phyloP scores from a whole-genome alignment of 2,113 vertebrate genomes.

The Elanus axillaris region DNA sequence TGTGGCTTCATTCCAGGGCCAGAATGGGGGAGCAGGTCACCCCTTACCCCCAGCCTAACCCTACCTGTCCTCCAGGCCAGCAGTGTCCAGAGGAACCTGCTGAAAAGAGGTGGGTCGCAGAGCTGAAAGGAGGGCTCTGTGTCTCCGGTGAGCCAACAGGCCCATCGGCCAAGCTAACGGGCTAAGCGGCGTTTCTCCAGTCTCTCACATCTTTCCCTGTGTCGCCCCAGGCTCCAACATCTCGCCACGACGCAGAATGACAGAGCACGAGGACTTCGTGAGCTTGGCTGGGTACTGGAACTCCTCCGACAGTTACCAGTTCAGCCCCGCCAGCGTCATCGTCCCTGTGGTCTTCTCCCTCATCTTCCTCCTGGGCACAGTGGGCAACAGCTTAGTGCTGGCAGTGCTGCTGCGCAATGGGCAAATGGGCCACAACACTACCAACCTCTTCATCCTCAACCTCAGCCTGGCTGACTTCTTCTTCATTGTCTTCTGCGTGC shows the following conservation, averaged over 20 bases:
- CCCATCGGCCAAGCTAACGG: not conserved
- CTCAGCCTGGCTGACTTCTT: conserved; percentile 88
- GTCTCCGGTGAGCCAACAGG: not conserved
- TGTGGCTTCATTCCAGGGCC: not conserved
- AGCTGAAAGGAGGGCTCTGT: not conserved
- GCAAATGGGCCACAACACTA: conserved; percentile 83
- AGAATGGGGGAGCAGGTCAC: not conserved
- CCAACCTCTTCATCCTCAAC: conserved; percentile 89
- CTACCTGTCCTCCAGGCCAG: not conserved
- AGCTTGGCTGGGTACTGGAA: conserved; percentile 71
- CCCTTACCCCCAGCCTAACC: not conserved
- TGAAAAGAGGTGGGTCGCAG: not conserved
- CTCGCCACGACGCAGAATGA: conserved; percentile 62
- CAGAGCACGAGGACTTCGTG: conserved; percentile 78
- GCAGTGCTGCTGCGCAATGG: conserved; percentile 82
- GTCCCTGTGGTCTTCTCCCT: conserved; percentile 86
- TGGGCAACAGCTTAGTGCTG: conserved; percentile 85
- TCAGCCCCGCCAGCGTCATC: conserved; percentile 81
- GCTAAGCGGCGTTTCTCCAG: not conserved
- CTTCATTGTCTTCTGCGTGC: conserved; percentile 89
- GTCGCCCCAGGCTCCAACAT: not conserved
- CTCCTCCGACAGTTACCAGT: conserved; percentile 75
- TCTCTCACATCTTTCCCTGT: not conserved
- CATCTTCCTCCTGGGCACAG: conserved; percentile 84
- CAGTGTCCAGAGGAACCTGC: not conserved